These are phyloP conservation scores for Saimiri boliviensis DNA, from an alignment of 2,113 vertebrate genomes.

Conservation along the genomic window DNA sequence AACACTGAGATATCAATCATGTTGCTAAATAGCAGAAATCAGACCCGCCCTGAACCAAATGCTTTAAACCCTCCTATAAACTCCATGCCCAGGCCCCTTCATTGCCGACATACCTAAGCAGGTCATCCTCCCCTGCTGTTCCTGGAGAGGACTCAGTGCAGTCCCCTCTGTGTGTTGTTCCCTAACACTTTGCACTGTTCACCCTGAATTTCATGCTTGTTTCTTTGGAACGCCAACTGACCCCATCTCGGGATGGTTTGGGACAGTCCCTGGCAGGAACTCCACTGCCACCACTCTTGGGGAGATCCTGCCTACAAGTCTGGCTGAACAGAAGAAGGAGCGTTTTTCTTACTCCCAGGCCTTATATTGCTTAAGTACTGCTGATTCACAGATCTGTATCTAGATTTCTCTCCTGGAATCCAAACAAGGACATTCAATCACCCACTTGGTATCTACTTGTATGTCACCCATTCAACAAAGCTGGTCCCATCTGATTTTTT, in stretches of 20 bases:
- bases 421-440: not conserved
- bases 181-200: not conserved
- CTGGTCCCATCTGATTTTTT: too few relatives aligned
- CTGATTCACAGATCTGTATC: not conserved
- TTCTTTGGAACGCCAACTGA: not conserved
- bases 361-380: not conserved
- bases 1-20: not conserved
- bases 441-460: not conserved
- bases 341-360: not conserved
- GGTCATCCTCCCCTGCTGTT: not conserved
- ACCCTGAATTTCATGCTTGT: not conserved
- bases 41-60: not conserved
- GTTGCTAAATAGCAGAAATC: not conserved
- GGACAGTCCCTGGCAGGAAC: not conserved
- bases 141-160: not conserved
- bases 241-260: too few relatives aligned
- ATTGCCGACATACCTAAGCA: not conserved
- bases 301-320: not conserved
- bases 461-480: not conserved
- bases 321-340: not conserved
- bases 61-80: not conserved
- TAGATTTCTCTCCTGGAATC: not conserved
- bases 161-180: too few relatives aligned
- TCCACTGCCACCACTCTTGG: not conserved
- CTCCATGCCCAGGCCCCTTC: not conserved